Evolutionary conservation across 2,113 vertebrate species (phyloP).

Genomic region (Natator depressus): DNA sequence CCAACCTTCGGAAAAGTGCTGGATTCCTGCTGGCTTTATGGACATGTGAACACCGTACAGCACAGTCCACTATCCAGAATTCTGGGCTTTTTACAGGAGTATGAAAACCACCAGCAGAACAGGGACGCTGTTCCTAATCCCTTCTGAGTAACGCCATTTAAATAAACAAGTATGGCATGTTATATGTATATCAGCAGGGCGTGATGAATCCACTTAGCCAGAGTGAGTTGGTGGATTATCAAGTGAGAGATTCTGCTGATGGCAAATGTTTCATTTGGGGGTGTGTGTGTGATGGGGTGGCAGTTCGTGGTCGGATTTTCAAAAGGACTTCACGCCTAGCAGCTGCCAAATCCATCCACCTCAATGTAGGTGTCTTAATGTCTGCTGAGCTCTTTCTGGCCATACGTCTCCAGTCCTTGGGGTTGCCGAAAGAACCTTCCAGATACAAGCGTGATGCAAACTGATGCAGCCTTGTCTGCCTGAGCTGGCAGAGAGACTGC

Average conservation of each 20-base stretch:
- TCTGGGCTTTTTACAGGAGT: not conserved
- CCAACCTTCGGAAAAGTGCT: not conserved
- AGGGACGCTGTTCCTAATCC: not conserved
- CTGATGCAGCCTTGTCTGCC: too few species aligned
- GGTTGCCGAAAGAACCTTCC: not conserved
- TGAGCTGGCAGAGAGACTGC: too few species aligned
- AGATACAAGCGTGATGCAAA: not conserved
- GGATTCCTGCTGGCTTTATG: not conserved
- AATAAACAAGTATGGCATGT: not conserved
- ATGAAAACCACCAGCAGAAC: not conserved
- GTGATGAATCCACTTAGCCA: not conserved
- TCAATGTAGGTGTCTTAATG: not conserved
- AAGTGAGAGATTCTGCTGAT: not conserved
- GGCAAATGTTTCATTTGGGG: not conserved
- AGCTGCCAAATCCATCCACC: not conserved
- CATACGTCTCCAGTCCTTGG: not conserved
- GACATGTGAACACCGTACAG: not conserved
- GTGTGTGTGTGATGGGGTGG: too few species aligned
- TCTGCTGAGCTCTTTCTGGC: not conserved
- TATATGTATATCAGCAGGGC: not conserved
- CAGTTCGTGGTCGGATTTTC: not conserved
- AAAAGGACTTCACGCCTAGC: not conserved
- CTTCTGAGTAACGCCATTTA: not conserved
- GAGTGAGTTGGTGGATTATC: not conserved
- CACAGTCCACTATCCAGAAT: not conserved